Percentiles rank a stretch among this genome's conserved stretches.
Conservation (phyloP, 2,113 vertebrate genomes). For the Copsychus sechellarum region DNA sequence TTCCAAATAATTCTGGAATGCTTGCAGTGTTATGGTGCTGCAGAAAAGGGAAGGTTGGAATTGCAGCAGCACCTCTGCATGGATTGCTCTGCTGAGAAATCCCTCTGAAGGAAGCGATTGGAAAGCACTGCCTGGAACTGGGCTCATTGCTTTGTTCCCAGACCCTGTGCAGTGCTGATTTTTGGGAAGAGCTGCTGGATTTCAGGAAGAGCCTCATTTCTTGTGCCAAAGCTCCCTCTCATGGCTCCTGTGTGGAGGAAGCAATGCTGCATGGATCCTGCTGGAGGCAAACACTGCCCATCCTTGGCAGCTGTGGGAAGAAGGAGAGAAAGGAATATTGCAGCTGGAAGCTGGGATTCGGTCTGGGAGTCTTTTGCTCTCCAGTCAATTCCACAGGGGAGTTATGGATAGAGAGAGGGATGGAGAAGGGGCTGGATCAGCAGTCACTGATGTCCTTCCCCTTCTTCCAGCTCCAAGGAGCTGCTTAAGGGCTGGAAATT, state of each 20-base stretch:
- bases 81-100: not conserved
- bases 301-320: not conserved
- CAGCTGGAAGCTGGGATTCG: not conserved
- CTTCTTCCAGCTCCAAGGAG: not conserved
- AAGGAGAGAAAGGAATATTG: not conserved
- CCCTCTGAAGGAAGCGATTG: not conserved
- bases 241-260: not conserved
- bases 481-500: not conserved
- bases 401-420: fast-evolving
- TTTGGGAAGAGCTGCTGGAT: not conserved
- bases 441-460: not conserved
- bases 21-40: not conserved
- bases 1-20: not conserved
- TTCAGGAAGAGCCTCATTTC: not conserved
- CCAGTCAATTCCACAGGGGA: not conserved
- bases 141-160: not conserved
- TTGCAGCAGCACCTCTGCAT: not conserved
- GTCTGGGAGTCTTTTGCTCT: not conserved
- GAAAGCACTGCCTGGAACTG: not conserved
- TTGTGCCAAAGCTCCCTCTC: constrained; percentile 23
- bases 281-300: not conserved
- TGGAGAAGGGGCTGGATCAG: no score
- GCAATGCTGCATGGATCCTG: not conserved
- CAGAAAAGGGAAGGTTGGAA: not conserved
- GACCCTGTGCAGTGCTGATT: not conserved